These are phyloP conservation scores for Baronia brevicornis DNA, from an alignment of 2,888 invertebrate species.

Conservation along the genomic window DNA sequence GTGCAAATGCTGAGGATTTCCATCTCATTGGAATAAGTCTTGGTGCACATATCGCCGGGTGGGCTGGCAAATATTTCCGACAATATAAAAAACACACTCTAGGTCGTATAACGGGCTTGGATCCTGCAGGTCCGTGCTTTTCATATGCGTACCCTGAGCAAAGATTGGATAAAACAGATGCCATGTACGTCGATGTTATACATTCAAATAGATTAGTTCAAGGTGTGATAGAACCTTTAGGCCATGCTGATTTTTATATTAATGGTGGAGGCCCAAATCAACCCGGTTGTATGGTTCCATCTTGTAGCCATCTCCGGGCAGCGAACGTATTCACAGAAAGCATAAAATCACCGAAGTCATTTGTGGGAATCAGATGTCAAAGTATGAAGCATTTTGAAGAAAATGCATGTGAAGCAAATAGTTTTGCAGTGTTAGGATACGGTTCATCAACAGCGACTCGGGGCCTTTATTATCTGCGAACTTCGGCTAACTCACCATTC, in stretches of 20 bases:
- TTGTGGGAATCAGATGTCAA: slow-evolving; percentile 50
- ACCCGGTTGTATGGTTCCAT: slow-evolving; percentile 78
- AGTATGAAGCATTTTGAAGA: slow-evolving; percentile 57
- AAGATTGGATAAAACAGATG: slow-evolving; percentile 59
- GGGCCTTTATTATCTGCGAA: slow-evolving; percentile 63
- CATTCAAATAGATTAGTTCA: slow-evolving; percentile 62
- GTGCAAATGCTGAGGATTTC: slow-evolving; percentile 61
- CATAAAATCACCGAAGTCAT: slow-evolving; percentile 51
- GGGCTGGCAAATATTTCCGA: slow-evolving; percentile 63
- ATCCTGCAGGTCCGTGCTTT: slow-evolving; percentile 70
- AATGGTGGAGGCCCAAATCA: slow-evolving; percentile 82
- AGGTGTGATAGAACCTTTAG: slow-evolving; percentile 73
- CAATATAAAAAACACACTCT: slow-evolving; percentile 49
- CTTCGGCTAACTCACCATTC: slow-evolving; percentile 46
- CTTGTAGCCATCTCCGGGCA: slow-evolving; percentile 66
- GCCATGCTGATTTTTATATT: slow-evolving; percentile 84
- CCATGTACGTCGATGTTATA: slow-evolving; percentile 60
- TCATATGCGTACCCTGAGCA: slow-evolving; percentile 57
- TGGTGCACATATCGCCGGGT: slow-evolving; percentile 75
- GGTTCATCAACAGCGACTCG: slow-evolving; percentile 57
- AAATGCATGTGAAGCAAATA: slow-evolving; percentile 46
- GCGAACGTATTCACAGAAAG: slow-evolving; percentile 62
- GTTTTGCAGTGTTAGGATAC: slow-evolving; percentile 57
- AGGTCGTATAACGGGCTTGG: slow-evolving; percentile 65
- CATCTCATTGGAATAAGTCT: slow-evolving; percentile 76